These are phyloP conservation scores for Coecobrya sp. DNA, from an alignment of 2,888 invertebrate species.

Conservation along the genomic window DNA sequence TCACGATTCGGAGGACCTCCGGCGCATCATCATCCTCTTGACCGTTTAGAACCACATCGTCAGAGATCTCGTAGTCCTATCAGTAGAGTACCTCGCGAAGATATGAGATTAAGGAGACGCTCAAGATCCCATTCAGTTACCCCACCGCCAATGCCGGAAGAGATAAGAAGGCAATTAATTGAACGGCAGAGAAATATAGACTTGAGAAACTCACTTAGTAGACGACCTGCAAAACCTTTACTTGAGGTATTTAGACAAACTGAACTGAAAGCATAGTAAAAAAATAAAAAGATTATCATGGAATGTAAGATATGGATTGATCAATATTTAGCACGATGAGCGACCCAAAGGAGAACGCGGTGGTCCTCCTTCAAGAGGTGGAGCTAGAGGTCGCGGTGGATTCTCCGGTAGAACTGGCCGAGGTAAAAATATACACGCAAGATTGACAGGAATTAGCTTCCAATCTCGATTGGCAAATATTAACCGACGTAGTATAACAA, in stretches of 20 bases:
- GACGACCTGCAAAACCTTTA: constrained; percentile 79
- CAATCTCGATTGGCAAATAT: background rate
- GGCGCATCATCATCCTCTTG: constrained; percentile 36
- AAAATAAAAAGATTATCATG: background rate
- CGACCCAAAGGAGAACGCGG: constrained; percentile 61
- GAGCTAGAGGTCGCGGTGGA: constrained; percentile 76
- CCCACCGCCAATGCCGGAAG: constrained; percentile 84
- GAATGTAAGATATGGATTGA: background rate
- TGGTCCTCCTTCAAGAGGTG: constrained; percentile 44
- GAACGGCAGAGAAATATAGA: constrained; percentile 79
- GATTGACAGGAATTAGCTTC: background rate
- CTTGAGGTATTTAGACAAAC: constrained; percentile 58
- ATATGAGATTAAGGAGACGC: constrained; percentile 64
- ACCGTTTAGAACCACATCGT: constrained; percentile 39
- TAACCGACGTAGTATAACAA: background rate
- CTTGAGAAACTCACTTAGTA: constrained; percentile 79
- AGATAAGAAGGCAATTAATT: constrained; percentile 78
- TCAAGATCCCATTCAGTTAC: constrained; percentile 80
- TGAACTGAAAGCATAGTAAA: too few relatives aligned
- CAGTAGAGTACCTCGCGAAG: constrained; percentile 70
- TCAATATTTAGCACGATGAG: constrained; percentile 59
- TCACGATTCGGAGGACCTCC: constrained; percentile 50
- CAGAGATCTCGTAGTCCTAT: constrained; percentile 77
- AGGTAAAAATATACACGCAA: constrained; percentile 69
- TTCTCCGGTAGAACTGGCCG: constrained; percentile 73